Evolutionary conservation across 2,797 vertebrate species (phyloP).

Genomic region (Staurois parvus): DNA sequence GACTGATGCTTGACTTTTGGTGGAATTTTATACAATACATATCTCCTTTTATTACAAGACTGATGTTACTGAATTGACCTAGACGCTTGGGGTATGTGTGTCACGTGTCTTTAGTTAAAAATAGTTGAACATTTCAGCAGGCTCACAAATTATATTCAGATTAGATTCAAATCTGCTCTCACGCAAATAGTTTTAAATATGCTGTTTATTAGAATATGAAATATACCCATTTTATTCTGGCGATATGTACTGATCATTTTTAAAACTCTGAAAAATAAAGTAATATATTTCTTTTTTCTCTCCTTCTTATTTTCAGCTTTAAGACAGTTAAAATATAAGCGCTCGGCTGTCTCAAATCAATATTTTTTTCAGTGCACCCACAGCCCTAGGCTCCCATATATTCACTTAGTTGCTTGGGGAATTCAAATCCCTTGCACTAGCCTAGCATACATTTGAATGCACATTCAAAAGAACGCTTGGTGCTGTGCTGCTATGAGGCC

Average conservation of each 20-base stretch:
- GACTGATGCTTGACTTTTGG: not conserved
- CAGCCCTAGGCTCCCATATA: conserved; percentile 57
- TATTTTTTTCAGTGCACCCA: conserved; percentile 57
- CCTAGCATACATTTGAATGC: conserved; percentile 64
- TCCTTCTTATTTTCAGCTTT: not conserved
- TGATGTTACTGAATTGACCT: conserved; percentile 43
- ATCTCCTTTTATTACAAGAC: conserved; percentile 17
- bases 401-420: conserved; percentile 54
- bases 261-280: not conserved
- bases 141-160: conserved; percentile 48
- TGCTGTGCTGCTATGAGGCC: conserved; percentile 49
- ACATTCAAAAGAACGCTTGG: conserved; percentile 61
- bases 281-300: not conserved
- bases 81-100: conserved; percentile 18
- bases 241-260: not conserved
- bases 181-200: conserved; percentile 28
- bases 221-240: conserved; percentile 1
- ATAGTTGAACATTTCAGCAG: conserved; percentile 44
- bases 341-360: conserved; percentile 46
- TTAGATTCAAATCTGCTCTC: conserved; percentile 20
- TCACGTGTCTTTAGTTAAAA: conserved; percentile 47
- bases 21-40: conserved; percentile 27
- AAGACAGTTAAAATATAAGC: conserved; percentile 46
- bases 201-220: conserved; percentile 25
- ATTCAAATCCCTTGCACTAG: conserved; percentile 46